Evolutionary conservation across 1,140 invertebrate species (phyloP).

Genomic region (Lucilia sericata): DNA sequence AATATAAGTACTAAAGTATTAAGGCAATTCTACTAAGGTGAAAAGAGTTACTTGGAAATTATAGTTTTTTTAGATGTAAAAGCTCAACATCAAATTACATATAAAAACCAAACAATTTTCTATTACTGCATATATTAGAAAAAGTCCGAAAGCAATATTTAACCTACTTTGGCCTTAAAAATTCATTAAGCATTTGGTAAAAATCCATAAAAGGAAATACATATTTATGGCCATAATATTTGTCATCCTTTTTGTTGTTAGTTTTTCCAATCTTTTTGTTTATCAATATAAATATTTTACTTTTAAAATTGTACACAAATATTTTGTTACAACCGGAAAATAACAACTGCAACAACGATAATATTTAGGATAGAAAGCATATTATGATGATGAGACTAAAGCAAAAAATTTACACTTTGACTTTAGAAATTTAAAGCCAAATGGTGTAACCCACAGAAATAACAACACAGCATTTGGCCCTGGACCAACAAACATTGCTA

Average conservation of each 20-base stretch:
- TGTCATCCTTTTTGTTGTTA: conserved; percentile 4
- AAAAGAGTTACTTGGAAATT: too few species aligned
- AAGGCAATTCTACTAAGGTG: too few species aligned
- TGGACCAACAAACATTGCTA: conserved; percentile 18
- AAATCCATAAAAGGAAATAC: neutral
- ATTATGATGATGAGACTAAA: neutral
- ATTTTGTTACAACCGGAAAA: neutral
- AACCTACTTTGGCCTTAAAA: neutral
- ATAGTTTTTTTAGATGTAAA: too few species aligned
- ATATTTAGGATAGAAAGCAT: neutral
- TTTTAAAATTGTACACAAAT: neutral
- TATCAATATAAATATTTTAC: neutral
- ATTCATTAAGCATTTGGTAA: neutral
- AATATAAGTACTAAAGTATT: too few species aligned
- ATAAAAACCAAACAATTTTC: too few species aligned
- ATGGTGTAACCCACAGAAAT: conserved; percentile 28
- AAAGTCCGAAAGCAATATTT: too few species aligned
- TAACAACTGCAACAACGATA: neutral
- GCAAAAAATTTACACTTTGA: conserved; percentile 17
- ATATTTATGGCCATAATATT: neutral
- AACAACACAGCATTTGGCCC: conserved; percentile 16
- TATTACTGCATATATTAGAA: too few species aligned
- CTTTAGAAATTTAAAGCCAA: conserved; percentile 21
- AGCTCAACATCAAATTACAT: too few species aligned
- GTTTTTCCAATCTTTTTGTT: neutral